A percentile compares a stretch with the other conserved stretches of the same genome.
Evolutionary conservation across 1,140 invertebrate species (phyloP).

Genomic region (Drosophila equinoxialis): DNA sequence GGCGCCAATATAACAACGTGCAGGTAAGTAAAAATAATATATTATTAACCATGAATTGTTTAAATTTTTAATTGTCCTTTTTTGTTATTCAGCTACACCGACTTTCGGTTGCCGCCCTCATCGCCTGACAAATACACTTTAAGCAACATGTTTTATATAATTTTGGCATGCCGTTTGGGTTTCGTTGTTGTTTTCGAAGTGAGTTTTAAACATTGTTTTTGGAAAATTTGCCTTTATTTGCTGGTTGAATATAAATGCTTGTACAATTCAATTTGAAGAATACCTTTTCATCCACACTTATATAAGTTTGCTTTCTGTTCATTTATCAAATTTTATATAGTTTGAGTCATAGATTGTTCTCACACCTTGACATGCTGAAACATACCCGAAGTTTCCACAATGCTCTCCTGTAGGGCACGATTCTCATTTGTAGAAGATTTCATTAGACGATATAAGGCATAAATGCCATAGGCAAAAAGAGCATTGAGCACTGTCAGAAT

Average conservation of each 20-base stretch:
- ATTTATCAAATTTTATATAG: slow-evolving; percentile 28
- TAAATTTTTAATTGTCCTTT: neutral
- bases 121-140: slow-evolving; percentile 87
- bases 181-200: slow-evolving; percentile 98
- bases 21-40: slow-evolving; percentile 75
- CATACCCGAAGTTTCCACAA: slow-evolving; percentile 69
- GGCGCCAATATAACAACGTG: slow-evolving; percentile 63
- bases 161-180: slow-evolving; percentile 93
- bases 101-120: slow-evolving; percentile 91
- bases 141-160: slow-evolving; percentile 93
- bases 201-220: slow-evolving; percentile 53
- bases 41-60: neutral
- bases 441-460: slow-evolving; percentile 68
- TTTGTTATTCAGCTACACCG: slow-evolving; percentile 83
- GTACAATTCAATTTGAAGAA: slow-evolving; percentile 35
- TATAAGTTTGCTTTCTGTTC: slow-evolving; percentile 48
- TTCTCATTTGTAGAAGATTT: slow-evolving; percentile 70
- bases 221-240: slow-evolving; percentile 6
- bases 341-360: slow-evolving; percentile 20
- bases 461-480: slow-evolving; percentile 67
- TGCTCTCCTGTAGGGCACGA: slow-evolving; percentile 62
- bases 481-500: slow-evolving; percentile 62
- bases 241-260: slow-evolving; percentile 42
- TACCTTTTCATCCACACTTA: slow-evolving; percentile 40
- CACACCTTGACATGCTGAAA: slow-evolving; percentile 75